phyloP scores from a whole-genome alignment of 2,113 vertebrate genomes.

The Grammomys dolichurus region DNA sequence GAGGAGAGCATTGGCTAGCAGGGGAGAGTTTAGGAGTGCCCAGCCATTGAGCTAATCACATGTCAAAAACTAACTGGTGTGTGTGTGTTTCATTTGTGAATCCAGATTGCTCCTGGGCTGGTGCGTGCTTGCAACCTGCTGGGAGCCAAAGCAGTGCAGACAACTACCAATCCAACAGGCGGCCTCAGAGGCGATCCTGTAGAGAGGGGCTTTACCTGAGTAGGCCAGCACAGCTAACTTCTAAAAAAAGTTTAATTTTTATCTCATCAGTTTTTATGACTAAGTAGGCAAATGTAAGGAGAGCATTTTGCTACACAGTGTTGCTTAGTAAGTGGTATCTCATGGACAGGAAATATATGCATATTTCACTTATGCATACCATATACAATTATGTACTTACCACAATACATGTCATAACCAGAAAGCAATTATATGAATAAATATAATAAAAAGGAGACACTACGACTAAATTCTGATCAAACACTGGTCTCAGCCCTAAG shows the following conservation, averaged over 20 bases:
- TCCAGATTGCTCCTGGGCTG: too few relatives aligned
- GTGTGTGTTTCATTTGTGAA: too few relatives aligned
- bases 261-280: background rate
- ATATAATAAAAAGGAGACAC: constrained; percentile 6
- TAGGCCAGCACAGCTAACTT: background rate
- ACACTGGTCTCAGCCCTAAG: background rate
- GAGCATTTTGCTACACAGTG: background rate
- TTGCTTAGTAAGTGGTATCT: constrained; percentile 19
- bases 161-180: too few relatives aligned
- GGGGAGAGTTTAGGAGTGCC: too few relatives aligned
- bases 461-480: constrained; percentile 54
- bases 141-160: too few relatives aligned
- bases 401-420: background rate
- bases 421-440: constrained; percentile 6
- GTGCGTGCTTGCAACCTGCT: too few relatives aligned
- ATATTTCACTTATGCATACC: constrained; percentile 2
- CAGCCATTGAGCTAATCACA: too few relatives aligned
- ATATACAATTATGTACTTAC: constrained; percentile 5
- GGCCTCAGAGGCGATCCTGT: background rate
- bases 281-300: constrained; percentile 45
- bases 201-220: background rate
- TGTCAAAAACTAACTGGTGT: too few relatives aligned
- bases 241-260: background rate
- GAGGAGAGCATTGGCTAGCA: too few relatives aligned
- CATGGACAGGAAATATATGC: background rate